These are phyloP conservation scores for Ascaphus truei DNA, from an alignment of 2,113 vertebrate genomes.

Conservation along the genomic window DNA sequence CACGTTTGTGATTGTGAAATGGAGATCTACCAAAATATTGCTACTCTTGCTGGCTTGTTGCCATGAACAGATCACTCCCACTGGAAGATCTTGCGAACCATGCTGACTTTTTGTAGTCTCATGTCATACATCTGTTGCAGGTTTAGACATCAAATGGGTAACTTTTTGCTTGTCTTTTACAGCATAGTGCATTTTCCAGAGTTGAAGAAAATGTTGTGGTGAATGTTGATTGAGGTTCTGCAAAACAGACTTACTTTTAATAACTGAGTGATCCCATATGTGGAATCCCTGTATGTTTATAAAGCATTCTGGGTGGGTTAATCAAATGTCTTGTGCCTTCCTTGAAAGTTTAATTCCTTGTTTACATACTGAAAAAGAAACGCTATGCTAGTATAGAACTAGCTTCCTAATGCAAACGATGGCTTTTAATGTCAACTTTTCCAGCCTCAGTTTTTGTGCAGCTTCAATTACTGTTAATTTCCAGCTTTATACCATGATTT, in stretches of 20 bases:
- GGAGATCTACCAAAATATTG: not conserved
- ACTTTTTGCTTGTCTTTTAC: slow-evolving; percentile 17
- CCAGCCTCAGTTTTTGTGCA: not conserved
- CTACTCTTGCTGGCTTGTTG: not conserved
- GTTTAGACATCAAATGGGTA: slow-evolving; percentile 22
- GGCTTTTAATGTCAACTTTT: not conserved
- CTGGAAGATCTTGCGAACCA: slow-evolving; percentile 17
- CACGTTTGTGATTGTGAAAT: not conserved
- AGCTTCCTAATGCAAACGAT: not conserved
- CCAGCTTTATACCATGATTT: not conserved
- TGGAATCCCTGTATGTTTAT: slow-evolving; percentile 50
- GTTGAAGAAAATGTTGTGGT: slow-evolving; percentile 29
- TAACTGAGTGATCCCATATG: slow-evolving; percentile 58
- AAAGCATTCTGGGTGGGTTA: slow-evolving; percentile 52
- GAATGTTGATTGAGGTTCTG: slow-evolving; percentile 29
- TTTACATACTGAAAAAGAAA: slow-evolving; percentile 39
- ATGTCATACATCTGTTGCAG: slow-evolving; percentile 23
- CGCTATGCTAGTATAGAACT: not conserved
- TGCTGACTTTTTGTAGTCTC: slow-evolving; percentile 2
- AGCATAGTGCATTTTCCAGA: not conserved
- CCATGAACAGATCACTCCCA: not conserved
- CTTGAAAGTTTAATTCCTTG: slow-evolving; percentile 44
- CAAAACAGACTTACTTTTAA: slow-evolving; percentile 46
- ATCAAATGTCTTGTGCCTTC: slow-evolving; percentile 35
- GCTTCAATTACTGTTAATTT: slow-evolving; percentile 1